A percentile compares a stretch with the other conserved stretches of the same genome.
Conservation (phyloP, 1,140 invertebrate species). For the Sycobia sp. region DNA sequence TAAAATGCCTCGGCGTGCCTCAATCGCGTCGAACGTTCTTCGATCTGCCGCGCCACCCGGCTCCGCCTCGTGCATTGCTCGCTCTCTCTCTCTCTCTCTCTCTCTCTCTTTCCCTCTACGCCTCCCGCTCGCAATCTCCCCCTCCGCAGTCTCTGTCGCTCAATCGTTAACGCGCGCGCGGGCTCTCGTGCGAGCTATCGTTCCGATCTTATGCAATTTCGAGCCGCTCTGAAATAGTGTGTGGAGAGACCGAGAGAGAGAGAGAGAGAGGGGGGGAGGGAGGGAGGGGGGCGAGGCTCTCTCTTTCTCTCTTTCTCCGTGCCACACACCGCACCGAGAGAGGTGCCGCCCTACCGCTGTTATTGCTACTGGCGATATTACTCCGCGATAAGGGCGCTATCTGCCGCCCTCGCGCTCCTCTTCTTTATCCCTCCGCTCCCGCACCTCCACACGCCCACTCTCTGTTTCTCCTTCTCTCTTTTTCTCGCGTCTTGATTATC, state of each 20-base stretch:
- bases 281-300: too few species aligned
- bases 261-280: too few species aligned
- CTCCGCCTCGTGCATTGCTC: neutral
- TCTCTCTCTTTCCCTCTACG: too few species aligned
- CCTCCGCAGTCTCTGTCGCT: neutral
- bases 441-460: too few species aligned
- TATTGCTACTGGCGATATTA: conserved; percentile 40
- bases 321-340: too few species aligned
- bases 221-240: conserved; percentile 39
- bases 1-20: neutral
- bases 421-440: too few species aligned
- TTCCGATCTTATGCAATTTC: conserved; percentile 45
- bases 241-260: too few species aligned
- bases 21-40: conserved; percentile 8
- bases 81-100: too few species aligned
- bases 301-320: too few species aligned
- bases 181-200: conserved; percentile 45
- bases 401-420: neutral
- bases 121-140: neutral
- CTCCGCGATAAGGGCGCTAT: conserved; percentile 39
- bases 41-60: neutral
- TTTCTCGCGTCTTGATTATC: too few species aligned
- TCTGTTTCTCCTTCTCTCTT: too few species aligned
- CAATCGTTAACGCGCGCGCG: conserved; percentile 15
- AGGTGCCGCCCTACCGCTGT: too few species aligned